Evolutionary conservation across 2,888 invertebrate genomes (phyloP).

Genomic region (Pteria penguin): DNA sequence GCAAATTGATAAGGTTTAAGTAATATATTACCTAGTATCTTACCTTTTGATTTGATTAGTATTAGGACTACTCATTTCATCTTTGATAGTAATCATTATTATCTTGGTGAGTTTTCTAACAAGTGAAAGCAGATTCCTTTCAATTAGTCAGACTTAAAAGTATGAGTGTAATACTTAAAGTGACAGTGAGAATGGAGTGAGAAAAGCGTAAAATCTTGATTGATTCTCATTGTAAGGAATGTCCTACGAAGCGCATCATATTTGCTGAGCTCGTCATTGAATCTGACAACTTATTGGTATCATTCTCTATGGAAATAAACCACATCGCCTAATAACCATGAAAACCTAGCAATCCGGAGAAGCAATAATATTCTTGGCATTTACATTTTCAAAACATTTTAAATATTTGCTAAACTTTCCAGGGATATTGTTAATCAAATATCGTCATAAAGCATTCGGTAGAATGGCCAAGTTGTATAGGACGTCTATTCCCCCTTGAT

Average conservation of each 20-base stretch:
- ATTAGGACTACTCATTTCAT: no score
- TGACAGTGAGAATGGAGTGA: background rate
- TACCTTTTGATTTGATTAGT: no score
- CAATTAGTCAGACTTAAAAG: no score
- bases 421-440: conserved; percentile 42
- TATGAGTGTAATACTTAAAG: no score
- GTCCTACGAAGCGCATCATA: conserved; percentile 33
- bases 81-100: no score
- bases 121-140: no score
- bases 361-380: conserved; percentile 34
- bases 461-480: conserved; percentile 20
- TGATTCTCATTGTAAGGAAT: conserved; percentile 24
- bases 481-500: conserved; percentile 27
- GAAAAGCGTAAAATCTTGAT: background rate
- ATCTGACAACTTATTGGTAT: conserved; percentile 30
- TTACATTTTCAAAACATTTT: conserved; percentile 45
- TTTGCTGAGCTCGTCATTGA: conserved; percentile 22
- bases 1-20: no score
- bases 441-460: conserved; percentile 33
- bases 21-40: no score
- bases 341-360: conserved; percentile 32
- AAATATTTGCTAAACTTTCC: conserved; percentile 44
- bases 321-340: conserved; percentile 21
- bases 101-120: no score
- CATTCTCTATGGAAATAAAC: conserved; percentile 22